Evolutionary conservation across 1,140 invertebrate species (phyloP).

Genomic region (Archegozetes longisetosus): DNA sequence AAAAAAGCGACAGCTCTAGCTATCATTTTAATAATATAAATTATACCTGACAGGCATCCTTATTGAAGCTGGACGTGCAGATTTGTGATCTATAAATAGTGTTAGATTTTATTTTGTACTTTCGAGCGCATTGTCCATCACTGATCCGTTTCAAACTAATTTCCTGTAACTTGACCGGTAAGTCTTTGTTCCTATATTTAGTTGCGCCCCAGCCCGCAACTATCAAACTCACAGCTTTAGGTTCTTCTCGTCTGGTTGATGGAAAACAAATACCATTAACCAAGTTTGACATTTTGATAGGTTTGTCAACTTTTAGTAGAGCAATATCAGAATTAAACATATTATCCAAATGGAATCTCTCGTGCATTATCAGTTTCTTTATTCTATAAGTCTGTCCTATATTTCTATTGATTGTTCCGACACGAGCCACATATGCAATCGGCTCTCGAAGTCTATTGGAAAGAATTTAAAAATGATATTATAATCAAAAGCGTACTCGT

Average conservation of each 20-base stretch:
- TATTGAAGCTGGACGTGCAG: not conserved
- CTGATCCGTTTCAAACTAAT: not conserved
- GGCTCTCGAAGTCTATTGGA: not conserved
- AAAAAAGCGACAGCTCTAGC: not conserved
- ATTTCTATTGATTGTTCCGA: not conserved
- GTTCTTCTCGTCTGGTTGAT: not conserved
- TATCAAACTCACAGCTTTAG: not conserved
- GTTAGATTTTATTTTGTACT: not conserved
- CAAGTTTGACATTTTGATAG: not conserved
- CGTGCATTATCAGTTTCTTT: not conserved
- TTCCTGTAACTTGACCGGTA: not conserved
- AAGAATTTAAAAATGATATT: too few species aligned
- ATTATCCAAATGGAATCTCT: not conserved
- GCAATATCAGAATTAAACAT: not conserved
- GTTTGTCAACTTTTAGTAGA: not conserved
- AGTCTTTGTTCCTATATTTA: not conserved
- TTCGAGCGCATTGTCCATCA: not conserved
- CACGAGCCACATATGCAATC: not conserved
- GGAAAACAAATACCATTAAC: not conserved
- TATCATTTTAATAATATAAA: not conserved
- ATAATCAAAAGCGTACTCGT: too few species aligned
- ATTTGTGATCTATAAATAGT: conserved; percentile 1
- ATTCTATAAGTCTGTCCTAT: not conserved
- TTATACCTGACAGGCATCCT: conserved; percentile 13
- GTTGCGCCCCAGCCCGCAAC: not conserved